A percentile compares a stretch with the other conserved stretches of the same genome.
These are phyloP conservation scores for Uropetala carovei DNA, from an alignment of 2,888 invertebrate species.

Conservation along the genomic window DNA sequence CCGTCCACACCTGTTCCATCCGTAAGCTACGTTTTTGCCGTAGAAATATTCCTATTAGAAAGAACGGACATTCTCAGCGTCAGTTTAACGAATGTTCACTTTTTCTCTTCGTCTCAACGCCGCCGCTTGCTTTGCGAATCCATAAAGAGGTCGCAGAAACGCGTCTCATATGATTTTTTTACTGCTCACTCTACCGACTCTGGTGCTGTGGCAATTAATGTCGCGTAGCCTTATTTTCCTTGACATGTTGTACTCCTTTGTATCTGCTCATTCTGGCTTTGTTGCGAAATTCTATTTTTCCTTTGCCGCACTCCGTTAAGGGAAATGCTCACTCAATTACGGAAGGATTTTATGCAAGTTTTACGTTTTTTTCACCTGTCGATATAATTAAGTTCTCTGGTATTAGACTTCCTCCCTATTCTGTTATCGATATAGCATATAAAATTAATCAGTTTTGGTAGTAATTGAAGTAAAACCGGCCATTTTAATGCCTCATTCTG, in stretches of 20 bases:
- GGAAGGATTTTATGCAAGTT: no score
- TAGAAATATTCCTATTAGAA: background rate
- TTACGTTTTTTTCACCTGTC: no score
- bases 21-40: background rate
- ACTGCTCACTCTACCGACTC: background rate
- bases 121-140: background rate
- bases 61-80: background rate
- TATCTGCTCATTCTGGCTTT: background rate
- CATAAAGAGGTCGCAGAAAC: background rate
- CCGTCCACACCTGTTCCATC: background rate
- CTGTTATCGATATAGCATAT: no score
- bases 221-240: background rate
- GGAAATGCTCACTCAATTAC: background rate
- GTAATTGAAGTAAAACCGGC: no score
- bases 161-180: background rate
- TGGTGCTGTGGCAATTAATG: background rate
- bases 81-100: background rate
- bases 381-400: no score
- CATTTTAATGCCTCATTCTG: no score
- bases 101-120: background rate
- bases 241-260: background rate
- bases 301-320: background rate
- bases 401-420: no score
- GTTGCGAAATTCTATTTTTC: constrained; percentile 9
- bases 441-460: no score